Percentiles rank a stretch among this genome's conserved stretches.
Evolutionary conservation across 2,888 invertebrate species (phyloP).

Genomic region (Zygothrica quintamaculata): DNA sequence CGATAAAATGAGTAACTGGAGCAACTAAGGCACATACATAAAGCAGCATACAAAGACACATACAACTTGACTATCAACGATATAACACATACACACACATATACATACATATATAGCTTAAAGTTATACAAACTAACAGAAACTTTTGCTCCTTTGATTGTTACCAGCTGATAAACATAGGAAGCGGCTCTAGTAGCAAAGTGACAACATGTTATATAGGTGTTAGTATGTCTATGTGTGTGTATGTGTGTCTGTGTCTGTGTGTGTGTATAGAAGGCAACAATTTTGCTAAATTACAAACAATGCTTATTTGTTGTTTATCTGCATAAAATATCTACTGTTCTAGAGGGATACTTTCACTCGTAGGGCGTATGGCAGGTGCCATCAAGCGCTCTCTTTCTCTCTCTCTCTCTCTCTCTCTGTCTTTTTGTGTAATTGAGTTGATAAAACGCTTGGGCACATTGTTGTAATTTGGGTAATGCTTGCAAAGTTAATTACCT

Average conservation of each 20-base stretch:
- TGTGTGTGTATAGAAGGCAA: constrained; percentile 24
- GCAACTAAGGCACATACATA: constrained; percentile 1
- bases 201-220: not conserved
- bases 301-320: constrained; percentile 81
- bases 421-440: constrained; percentile 64
- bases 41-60: not conserved
- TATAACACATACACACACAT: constrained; percentile 13
- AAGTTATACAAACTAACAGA: constrained; percentile 46
- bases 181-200: constrained; percentile 12
- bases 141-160: constrained; percentile 63
- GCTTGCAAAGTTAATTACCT: constrained; percentile 80
- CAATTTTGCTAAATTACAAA: constrained; percentile 78
- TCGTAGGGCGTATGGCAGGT: constrained; percentile 30
- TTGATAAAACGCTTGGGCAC: constrained; percentile 69
- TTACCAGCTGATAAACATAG: constrained; percentile 63
- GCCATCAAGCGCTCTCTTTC: constrained; percentile 5
- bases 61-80: constrained; percentile 25
- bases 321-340: constrained; percentile 70
- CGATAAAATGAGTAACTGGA: constrained; percentile 48
- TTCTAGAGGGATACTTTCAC: constrained; percentile 36
- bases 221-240: not conserved
- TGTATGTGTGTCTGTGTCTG: not conserved
- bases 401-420: not conserved
- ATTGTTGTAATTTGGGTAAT: constrained; percentile 77
- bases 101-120: constrained; percentile 6